These are phyloP conservation scores for Microcebus lehilahytsara DNA, from an alignment of 2,113 vertebrate species.

Conservation along the genomic window DNA sequence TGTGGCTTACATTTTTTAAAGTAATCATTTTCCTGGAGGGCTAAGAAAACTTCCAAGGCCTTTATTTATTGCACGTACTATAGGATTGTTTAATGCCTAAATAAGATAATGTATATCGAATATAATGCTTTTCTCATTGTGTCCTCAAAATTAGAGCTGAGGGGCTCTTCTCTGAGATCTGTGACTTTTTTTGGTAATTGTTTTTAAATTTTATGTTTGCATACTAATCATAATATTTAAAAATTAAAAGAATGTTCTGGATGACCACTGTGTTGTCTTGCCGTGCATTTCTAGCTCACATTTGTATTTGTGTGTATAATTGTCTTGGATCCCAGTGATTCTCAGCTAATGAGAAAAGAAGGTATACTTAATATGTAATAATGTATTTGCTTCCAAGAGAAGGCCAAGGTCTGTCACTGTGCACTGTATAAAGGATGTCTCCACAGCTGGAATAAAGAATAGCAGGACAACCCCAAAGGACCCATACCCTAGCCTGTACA, in stretches of 20 bases:
- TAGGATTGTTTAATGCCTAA: background rate
- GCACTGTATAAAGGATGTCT: background rate
- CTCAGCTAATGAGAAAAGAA: background rate
- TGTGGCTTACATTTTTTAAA: background rate
- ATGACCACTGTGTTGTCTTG: background rate
- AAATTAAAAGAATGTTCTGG: background rate
- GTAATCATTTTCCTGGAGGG: background rate
- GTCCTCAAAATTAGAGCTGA: background rate
- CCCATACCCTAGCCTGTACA: background rate
- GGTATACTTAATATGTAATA: background rate
- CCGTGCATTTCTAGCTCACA: background rate
- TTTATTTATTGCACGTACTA: background rate
- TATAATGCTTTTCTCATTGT: background rate
- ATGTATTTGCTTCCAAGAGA: constrained; percentile 14
- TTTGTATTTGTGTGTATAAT: background rate
- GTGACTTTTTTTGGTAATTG: background rate
- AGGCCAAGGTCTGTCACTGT: background rate
- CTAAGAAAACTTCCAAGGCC: background rate
- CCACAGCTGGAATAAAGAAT: background rate
- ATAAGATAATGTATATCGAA: background rate
- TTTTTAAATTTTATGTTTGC: constrained; percentile 16
- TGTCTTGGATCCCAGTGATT: background rate
- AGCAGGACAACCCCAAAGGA: background rate
- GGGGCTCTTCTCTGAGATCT: background rate
- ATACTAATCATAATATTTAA: background rate